phyloP scores from a whole-genome alignment of 2,113 vertebrate species.

The Hemicordylus capensis region DNA sequence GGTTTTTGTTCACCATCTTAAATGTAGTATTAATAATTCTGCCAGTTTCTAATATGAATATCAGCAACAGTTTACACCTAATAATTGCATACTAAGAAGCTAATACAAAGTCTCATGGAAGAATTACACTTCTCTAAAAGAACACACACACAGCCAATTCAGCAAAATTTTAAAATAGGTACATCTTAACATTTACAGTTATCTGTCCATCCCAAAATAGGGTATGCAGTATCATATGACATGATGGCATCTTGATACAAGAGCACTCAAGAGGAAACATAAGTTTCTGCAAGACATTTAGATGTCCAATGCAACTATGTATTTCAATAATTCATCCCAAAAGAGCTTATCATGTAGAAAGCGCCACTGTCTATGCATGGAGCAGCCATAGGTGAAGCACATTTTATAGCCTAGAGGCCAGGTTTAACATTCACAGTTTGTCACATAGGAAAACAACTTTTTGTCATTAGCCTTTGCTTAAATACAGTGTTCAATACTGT shows the following conservation, averaged over 20 bases:
- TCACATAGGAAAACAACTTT: background rate
- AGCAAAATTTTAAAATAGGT: background rate
- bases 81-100: too few species aligned
- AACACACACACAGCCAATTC: background rate
- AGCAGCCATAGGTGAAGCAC: too few species aligned
- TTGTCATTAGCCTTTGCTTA: background rate
- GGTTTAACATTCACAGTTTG: background rate
- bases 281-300: background rate
- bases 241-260: too few species aligned
- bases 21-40: background rate
- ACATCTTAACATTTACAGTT: background rate
- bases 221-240: background rate
- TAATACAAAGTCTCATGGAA: background rate
- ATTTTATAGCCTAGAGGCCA: too few species aligned
- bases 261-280: background rate
- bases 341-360: too few species aligned
- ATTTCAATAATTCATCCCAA: too few species aligned
- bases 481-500: background rate
- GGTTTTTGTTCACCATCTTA: background rate
- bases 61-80: background rate
- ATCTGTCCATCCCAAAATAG: too few species aligned
- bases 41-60: background rate
- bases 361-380: too few species aligned
- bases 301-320: too few species aligned
- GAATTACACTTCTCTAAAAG: background rate